Evolutionary conservation across 2,888 invertebrate species (phyloP), one percentile per base, ranked within the genome.

Genomic region (Meghimatium bilineatum): DNA sequence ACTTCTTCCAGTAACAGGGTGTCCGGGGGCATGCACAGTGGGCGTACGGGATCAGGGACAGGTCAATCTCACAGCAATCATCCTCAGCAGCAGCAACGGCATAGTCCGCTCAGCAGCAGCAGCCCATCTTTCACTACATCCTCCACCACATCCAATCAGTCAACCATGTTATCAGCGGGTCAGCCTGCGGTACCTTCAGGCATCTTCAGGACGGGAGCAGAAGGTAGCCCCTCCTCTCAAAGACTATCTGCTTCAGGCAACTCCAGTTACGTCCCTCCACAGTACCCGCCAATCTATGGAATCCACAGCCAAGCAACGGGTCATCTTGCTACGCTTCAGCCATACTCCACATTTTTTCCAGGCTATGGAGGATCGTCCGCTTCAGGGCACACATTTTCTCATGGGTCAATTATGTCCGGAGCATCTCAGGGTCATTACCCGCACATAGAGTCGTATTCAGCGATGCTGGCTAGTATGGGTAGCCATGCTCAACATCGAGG

Each of bases 401-500:
- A 80, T 36, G 29, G 38, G 0, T 17, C 80, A 3, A 44, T 84
- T 26, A 67, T 84, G 56, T 32, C 83, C 10, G 82, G 66, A 1
- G 29, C 69, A 20, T 32, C 76, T 12, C 76, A 38, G 44, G 85
- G 86, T 36, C 89, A 89, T 82, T 91, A 88, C 81, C 89, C 90
- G 0, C 90, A 90, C 77, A 87, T 91, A 44, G 91, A 91, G 76
- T 90, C 91, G 1, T 92, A 92, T 85, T 92, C 92, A 0, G 91
- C 91, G 44, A 91, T 92, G 56, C 89, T 92, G 85, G 91, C 92
- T 82, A 91, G 90, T 83, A 91, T 92, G 90, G 92, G 92, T 44
- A 92, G 90, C 60, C 90, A 90, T 66, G 90, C 88, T 17, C 90
- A 90, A 81, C 91, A 91, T 44, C 66, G 66, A n/a, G 76, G 75